These are phyloP conservation scores for Caenorhabditis auriculariae DNA, from an alignment of 2,888 invertebrate species.

Conservation along the genomic window DNA sequence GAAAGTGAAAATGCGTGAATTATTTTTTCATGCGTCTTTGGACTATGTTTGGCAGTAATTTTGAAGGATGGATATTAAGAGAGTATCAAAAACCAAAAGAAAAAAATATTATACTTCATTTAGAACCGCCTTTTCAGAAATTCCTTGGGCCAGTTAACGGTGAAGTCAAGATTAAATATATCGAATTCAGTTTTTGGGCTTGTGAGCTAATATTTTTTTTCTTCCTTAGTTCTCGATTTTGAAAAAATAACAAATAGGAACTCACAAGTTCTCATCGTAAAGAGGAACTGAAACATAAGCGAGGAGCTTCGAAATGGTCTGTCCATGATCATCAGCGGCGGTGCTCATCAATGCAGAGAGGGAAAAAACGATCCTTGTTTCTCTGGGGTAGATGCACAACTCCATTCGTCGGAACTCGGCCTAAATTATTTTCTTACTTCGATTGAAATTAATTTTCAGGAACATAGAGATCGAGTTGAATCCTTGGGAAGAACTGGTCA, in stretches of 20 bases:
- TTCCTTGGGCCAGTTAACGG: no score
- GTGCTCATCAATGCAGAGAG: constrained; percentile 16
- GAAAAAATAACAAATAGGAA: no score
- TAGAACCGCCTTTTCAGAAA: no score
- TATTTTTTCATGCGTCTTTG: no score
- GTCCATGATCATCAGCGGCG: constrained; percentile 1
- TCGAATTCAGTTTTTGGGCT: no score
- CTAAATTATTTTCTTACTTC: constrained; percentile 7
- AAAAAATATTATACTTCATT: no score
- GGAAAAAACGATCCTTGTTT: constrained; percentile 33
- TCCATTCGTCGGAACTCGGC: constrained; percentile 27
- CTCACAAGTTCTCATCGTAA: constrained; percentile 52
- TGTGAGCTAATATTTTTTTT: no score
- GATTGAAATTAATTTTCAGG: constrained; percentile 6
- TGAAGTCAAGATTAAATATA: no score
- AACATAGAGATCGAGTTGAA: constrained; percentile 49
- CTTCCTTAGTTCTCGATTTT: no score
- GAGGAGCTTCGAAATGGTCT: constrained; percentile 29
- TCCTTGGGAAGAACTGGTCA: constrained; percentile 40
- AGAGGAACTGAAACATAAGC: constrained; percentile 53
- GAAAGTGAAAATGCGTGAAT: not conserved
- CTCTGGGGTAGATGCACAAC: constrained; percentile 34
- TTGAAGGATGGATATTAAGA: no score
- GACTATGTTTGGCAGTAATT: no score
- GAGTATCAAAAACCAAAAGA: no score